Base-by-base conservation (phyloP, 2,113 vertebrate genomes). In the Campylomormyrus tamandua region DNA sequence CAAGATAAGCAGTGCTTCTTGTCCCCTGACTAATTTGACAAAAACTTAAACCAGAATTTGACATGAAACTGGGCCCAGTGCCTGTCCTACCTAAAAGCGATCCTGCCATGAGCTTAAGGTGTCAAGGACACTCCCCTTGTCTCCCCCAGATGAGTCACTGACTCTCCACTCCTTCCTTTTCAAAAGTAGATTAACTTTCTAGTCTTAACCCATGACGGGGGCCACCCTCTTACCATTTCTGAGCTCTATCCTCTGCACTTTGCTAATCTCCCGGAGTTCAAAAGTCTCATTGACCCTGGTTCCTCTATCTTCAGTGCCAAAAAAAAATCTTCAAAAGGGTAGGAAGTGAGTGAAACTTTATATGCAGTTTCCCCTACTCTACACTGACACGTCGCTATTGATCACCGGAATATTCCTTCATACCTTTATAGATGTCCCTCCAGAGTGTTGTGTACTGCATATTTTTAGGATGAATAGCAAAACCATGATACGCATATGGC, bases 201-300 rank as follows among this genome's bases (percentile, higher is more conserved):
- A 6, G 24, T 85, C 89, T 88, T 83, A 88, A 88, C 85, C 66
- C 62, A 13, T 52, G 50, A 31, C 49, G 46, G 35, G 48, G n/a
- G 46, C 31, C 49, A 77, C 86, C 48, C 50, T 66, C 62, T 88
- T 87, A 88, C 24, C 24, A 46, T 88, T 90, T 88, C 87, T 88
- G 52, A 83, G 87, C 50, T 83, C 46, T 62, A 45, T 53, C 52
- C 50, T 77, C 86, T 19, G 56, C 70, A 66, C 90, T 88, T 39
- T 9, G 35, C 35, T 88, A 83, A 90, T 90, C 90, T 48, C 62
- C 53, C 39, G 6, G 24, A 88, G 87, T 83, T 90, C 90, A 83
- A 56, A 90, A 56, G 87, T 50, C 24, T 84, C 48, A 88, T 90
- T 90, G 77, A 83, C 19, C 50, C 39, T 1, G 21, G 49, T 62